Conservation (phyloP, 2,113 vertebrate species). For the Platysternon megacephalum region DNA sequence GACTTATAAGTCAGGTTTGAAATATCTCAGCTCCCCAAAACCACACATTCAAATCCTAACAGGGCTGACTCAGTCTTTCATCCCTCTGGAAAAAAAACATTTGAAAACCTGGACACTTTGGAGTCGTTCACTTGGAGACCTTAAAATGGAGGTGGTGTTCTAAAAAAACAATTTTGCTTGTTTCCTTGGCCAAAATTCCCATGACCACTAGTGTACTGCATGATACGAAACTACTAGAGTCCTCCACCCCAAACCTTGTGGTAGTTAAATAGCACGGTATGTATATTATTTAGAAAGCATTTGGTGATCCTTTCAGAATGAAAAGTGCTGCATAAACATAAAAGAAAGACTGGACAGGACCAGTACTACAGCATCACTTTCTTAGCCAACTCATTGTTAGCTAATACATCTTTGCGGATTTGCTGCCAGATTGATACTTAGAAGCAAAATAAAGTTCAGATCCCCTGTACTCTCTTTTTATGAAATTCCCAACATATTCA, state of each 20-base stretch:
- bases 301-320: background rate
- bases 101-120: background rate
- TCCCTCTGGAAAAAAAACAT: background rate
- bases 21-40: background rate
- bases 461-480: background rate
- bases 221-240: background rate
- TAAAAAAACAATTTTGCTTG: background rate
- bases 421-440: background rate
- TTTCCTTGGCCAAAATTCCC: background rate
- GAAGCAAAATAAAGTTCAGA: background rate
- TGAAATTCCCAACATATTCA: background rate
- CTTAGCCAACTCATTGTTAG: background rate
- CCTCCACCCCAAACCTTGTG: background rate
- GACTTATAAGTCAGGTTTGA: background rate
- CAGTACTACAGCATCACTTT: background rate
- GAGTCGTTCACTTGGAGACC: background rate
- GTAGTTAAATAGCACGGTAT: background rate
- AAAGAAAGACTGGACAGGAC: background rate
- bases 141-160: background rate
- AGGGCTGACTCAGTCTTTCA: background rate
- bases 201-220: background rate
- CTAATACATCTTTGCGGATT: background rate
- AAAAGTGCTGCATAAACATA: background rate
- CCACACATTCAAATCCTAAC: background rate
- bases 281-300: background rate